Percentiles rank a stretch among this genome's conserved stretches.
phyloP scores from a whole-genome alignment of 1,140 invertebrate species.

The Magallana ariakensis region DNA sequence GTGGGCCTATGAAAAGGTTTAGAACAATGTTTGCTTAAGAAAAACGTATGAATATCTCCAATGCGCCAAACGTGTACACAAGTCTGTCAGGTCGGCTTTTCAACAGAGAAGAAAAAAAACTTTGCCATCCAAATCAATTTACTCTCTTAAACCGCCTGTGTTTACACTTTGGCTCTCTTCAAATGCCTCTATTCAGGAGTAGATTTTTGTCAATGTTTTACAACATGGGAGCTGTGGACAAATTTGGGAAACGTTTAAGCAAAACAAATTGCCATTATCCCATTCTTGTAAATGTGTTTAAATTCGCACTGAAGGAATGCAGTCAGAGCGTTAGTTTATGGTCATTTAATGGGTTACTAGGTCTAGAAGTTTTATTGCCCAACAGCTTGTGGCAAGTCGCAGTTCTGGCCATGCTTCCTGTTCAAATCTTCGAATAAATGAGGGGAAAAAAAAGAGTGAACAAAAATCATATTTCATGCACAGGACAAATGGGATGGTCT shows the following conservation, averaged over 20 bases:
- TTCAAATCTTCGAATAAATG: background rate
- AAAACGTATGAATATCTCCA: constrained; percentile 19
- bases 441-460: background rate
- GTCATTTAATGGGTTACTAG: constrained; percentile 18
- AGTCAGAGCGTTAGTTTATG: background rate
- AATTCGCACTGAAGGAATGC: constrained; percentile 14
- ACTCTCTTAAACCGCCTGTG: constrained; percentile 4
- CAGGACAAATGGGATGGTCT: background rate
- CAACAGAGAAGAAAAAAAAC: constrained; percentile 21
- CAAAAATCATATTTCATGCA: background rate
- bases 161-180: background rate
- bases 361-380: constrained; percentile 4
- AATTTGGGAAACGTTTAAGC: background rate
- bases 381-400: background rate
- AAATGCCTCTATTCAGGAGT: constrained; percentile 24
- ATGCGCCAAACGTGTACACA: constrained; percentile 7
- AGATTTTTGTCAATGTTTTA: constrained; percentile 25
- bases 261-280: constrained; percentile 2
- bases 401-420: background rate
- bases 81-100: constrained; percentile 11
- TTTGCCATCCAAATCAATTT: constrained; percentile 21
- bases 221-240: constrained; percentile 10
- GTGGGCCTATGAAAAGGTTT: background rate
- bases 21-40: constrained; percentile 36
- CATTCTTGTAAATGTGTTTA: constrained; percentile 2